Conservation (phyloP, 2,113 vertebrate genomes). For the Istiophorus platypterus region DNA sequence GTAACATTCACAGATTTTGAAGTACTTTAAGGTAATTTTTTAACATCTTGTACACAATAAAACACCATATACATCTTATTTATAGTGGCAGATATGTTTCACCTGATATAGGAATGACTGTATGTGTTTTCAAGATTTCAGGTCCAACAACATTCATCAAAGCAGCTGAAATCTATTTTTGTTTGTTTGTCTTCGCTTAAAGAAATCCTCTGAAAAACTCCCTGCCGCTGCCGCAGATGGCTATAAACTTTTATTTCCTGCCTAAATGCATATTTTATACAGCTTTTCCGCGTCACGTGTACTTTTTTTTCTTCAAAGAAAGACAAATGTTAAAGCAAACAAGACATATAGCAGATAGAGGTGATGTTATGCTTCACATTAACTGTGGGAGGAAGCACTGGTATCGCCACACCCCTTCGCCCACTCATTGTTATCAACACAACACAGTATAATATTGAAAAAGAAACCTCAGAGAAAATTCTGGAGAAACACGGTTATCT, state of each 20-base stretch:
- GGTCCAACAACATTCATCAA: conserved; percentile 43
- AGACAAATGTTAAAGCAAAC: conserved; percentile 63
- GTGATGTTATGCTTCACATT: conserved; percentile 55
- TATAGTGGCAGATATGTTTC: background rate
- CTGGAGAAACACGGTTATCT: conserved; percentile 36
- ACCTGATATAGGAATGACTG: background rate
- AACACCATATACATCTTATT: background rate
- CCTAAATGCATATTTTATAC: conserved; percentile 48
- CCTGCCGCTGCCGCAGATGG: background rate
- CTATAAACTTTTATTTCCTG: conserved; percentile 71
- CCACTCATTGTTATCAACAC: conserved; percentile 59
- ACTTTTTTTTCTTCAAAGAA: conserved; percentile 49
- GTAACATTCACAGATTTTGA: background rate
- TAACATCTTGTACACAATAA: background rate
- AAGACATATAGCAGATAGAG: conserved; percentile 63
- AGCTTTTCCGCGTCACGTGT: conserved; percentile 23
- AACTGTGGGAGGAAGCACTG: conserved; percentile 33
- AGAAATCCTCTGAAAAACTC: conserved; percentile 18
- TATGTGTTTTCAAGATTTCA: conserved; percentile 9
- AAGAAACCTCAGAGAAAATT: conserved; percentile 46
- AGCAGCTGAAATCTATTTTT: conserved; percentile 22
- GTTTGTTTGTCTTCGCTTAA: conserved; percentile 43
- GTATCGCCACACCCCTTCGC: conserved; percentile 26
- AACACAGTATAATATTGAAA: conserved; percentile 51
- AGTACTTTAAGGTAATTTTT: too few species aligned